Evolutionary conservation across 2,797 vertebrate genomes (phyloP).

Genomic region (Hippoglossus hippoglossus): DNA sequence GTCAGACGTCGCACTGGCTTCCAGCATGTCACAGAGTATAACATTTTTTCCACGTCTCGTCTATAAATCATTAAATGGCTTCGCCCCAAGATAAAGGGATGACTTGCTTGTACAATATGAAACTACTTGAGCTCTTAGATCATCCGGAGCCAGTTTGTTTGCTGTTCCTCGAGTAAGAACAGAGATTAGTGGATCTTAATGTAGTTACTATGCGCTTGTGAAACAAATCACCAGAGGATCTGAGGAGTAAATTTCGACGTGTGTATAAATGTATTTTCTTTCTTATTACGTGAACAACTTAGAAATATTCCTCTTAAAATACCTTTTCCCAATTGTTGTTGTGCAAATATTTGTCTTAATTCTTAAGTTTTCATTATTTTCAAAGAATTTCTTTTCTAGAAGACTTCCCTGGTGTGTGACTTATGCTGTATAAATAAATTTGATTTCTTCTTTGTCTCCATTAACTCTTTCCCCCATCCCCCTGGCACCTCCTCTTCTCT

Average conservation of each 20-base stretch:
- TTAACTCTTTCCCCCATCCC: background rate
- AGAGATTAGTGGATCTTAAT: constrained; percentile 33
- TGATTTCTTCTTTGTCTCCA: background rate
- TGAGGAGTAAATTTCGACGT: constrained; percentile 16
- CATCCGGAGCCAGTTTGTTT: constrained; percentile 50
- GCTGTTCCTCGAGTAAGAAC: constrained; percentile 37
- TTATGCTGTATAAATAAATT: background rate
- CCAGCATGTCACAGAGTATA: constrained; percentile 34
- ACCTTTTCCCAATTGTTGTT: background rate
- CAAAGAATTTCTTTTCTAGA: background rate
- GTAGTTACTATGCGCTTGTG: constrained; percentile 17
- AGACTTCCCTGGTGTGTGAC: background rate
- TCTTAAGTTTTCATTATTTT: constrained; percentile 18
- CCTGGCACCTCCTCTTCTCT: background rate
- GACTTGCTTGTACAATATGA: constrained; percentile 59
- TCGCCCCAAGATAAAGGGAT: constrained; percentile 48
- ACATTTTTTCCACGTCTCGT: constrained; percentile 38
- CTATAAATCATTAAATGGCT: constrained; percentile 72
- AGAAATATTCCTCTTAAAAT: constrained; percentile 17
- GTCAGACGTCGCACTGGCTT: constrained; percentile 17
- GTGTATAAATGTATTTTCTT: constrained; percentile 9
- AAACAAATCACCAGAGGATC: constrained; percentile 37
- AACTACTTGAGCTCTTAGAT: constrained; percentile 55
- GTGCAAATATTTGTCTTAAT: constrained; percentile 36
- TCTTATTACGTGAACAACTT: constrained; percentile 13